Evolutionary conservation across 2,113 vertebrate genomes (phyloP).

Genomic region (Anser brachyrhynchus): DNA sequence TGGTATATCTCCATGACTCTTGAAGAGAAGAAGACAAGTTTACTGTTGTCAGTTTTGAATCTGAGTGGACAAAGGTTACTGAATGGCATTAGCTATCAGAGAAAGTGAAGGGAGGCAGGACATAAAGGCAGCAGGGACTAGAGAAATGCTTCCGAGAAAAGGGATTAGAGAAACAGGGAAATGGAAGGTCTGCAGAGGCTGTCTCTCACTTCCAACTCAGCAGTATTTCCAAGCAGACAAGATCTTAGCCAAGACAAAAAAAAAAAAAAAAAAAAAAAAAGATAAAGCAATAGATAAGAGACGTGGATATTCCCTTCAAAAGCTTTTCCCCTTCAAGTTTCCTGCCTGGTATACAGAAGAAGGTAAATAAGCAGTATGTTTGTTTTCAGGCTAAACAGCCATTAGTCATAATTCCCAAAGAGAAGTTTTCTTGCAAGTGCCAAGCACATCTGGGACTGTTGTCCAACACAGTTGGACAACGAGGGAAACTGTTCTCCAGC

Average conservation of each 20-base stretch:
- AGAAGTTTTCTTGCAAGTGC: not conserved
- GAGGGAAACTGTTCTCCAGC: slow-evolving; percentile 31
- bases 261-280: not conserved
- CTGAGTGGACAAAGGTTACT: not conserved
- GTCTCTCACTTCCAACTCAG: not conserved
- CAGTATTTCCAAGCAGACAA: not conserved
- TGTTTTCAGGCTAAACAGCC: slow-evolving; percentile 25
- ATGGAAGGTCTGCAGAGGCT: not conserved
- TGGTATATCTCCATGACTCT: not conserved
- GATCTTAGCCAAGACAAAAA: not conserved
- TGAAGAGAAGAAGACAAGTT: not conserved
- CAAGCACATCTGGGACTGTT: slow-evolving; percentile 42
- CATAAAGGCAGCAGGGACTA: not conserved
- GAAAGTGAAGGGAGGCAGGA: not conserved
- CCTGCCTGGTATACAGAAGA: not conserved
- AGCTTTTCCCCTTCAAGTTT: not conserved
- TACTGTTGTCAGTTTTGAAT: not conserved
- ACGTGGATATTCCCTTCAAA: not conserved
- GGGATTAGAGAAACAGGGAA: not conserved
- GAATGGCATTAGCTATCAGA: not conserved
- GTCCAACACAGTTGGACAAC: slow-evolving; percentile 43
- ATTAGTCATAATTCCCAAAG: slow-evolving; percentile 56
- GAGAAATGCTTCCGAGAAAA: not conserved
- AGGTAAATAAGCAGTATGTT: slow-evolving; percentile 6
- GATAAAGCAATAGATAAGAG: not conserved